These are phyloP conservation scores for Amyelois transitella DNA, from an alignment of 1,140 invertebrate species.

Conservation along the genomic window DNA sequence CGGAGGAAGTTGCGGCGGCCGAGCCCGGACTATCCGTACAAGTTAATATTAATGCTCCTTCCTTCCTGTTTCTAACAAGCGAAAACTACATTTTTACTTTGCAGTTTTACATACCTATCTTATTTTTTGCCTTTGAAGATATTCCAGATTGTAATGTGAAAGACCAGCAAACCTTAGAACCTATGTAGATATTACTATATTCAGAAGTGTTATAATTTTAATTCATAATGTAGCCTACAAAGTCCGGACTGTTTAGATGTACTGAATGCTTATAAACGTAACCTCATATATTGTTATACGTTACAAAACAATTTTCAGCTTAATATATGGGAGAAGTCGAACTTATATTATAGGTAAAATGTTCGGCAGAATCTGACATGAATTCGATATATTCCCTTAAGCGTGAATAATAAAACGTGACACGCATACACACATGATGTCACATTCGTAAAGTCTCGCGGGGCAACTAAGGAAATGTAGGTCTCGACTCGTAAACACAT, in stretches of 20 bases:
- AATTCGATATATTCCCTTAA: conserved; percentile 3
- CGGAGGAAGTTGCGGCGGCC: neutral
- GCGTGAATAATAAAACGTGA: conserved; percentile 4
- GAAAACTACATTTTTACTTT: neutral
- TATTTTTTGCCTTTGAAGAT: too few relatives aligned
- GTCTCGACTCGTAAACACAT: too few relatives aligned
- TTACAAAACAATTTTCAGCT: too few relatives aligned
- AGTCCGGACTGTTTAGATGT: too few relatives aligned
- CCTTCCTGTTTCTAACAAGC: neutral
- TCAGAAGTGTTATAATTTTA: too few relatives aligned
- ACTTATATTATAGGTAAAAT: neutral
- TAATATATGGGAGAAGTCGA: too few relatives aligned
- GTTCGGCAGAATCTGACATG: neutral
- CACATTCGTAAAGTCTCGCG: neutral
- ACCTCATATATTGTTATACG: too few relatives aligned
- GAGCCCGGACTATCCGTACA: neutral
- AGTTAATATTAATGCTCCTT: conserved; percentile 11
- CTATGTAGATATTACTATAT: too few relatives aligned
- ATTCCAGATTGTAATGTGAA: too few relatives aligned
- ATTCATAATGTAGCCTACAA: too few relatives aligned
- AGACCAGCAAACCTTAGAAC: too few relatives aligned
- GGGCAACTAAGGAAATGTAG: neutral
- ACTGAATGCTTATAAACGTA: too few relatives aligned
- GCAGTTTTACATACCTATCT: neutral
- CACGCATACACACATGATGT: neutral